Conservation (phyloP, 2,888 invertebrate species). For the Disparrhopalites patrizii region DNA sequence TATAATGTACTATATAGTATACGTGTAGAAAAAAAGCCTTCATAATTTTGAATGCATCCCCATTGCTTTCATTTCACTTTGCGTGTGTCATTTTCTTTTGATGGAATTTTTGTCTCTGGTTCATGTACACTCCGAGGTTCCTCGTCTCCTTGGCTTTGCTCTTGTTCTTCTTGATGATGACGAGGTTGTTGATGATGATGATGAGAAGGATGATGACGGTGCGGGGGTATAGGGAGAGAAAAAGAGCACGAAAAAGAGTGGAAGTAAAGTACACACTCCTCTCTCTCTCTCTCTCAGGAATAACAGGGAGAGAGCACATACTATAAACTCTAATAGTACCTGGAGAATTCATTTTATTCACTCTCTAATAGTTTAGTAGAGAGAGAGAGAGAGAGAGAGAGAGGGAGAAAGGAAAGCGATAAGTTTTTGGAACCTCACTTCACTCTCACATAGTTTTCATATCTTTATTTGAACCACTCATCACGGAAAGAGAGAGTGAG, state of each 20-base stretch:
- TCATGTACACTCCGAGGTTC: not conserved
- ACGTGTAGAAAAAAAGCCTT: not conserved
- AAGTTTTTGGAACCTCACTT: not conserved
- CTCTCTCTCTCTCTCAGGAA: not conserved
- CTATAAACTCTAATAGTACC: too few species aligned
- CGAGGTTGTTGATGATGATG: not conserved
- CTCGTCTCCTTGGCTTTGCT: too few species aligned
- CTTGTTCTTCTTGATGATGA: too few species aligned
- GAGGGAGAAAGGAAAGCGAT: not conserved
- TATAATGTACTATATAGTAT: not conserved
- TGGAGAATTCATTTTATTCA: too few species aligned
- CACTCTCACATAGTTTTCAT: constrained; percentile 3
- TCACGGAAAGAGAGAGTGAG: not conserved
- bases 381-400: too few species aligned
- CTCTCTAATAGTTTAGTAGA: too few species aligned
- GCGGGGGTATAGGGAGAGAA: too few species aligned
- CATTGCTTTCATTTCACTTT: not conserved
- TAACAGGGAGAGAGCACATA: not conserved
- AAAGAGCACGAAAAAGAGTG: not conserved
- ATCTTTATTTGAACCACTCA: constrained; percentile 10
- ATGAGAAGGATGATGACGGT: not conserved
- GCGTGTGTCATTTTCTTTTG: constrained; percentile 13
- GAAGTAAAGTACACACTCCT: not conserved
- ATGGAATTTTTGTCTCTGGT: constrained; percentile 9
- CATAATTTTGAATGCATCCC: not conserved